Percentiles rank a stretch among this genome's conserved stretches.
Conservation (phyloP, 2,797 vertebrate genomes). For the Gallinago nigripennis region DNA sequence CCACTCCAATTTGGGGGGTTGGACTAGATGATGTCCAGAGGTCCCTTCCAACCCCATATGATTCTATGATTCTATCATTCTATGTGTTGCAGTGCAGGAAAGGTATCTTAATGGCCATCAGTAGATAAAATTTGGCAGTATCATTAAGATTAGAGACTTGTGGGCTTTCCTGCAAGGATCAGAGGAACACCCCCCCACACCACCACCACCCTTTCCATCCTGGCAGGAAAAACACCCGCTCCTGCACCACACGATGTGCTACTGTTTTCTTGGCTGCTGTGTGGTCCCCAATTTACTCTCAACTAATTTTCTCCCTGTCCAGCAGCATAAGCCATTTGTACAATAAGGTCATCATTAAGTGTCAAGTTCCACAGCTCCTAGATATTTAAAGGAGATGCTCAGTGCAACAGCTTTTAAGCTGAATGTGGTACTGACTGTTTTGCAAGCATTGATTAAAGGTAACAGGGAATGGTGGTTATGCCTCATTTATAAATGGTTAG, state of each 20-base stretch:
- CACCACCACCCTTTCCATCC: not conserved
- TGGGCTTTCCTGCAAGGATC: not conserved
- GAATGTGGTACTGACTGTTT: not conserved
- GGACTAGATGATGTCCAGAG: no score
- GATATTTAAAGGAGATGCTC: not conserved
- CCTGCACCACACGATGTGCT: accelerated
- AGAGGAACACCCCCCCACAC: accelerated
- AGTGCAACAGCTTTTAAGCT: not conserved
- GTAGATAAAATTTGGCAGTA: not conserved
- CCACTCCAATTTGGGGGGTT: no score
- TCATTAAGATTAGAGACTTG: not conserved
- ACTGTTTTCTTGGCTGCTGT: not conserved
- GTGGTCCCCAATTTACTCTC: not conserved
- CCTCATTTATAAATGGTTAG: not conserved
- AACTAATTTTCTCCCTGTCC: not conserved
- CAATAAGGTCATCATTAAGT: not conserved
- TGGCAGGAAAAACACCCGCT: not conserved
- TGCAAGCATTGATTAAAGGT: not conserved
- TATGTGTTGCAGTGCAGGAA: not conserved
- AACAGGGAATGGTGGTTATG: not conserved
- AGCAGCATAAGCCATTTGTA: not conserved
- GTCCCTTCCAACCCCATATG: no score
- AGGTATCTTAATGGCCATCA: not conserved
- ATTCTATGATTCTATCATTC: no score
- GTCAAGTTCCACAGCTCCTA: not conserved